Base-by-base conservation (phyloP, 2,797 vertebrate species). In the Sebastiscus albofasciatus region DNA sequence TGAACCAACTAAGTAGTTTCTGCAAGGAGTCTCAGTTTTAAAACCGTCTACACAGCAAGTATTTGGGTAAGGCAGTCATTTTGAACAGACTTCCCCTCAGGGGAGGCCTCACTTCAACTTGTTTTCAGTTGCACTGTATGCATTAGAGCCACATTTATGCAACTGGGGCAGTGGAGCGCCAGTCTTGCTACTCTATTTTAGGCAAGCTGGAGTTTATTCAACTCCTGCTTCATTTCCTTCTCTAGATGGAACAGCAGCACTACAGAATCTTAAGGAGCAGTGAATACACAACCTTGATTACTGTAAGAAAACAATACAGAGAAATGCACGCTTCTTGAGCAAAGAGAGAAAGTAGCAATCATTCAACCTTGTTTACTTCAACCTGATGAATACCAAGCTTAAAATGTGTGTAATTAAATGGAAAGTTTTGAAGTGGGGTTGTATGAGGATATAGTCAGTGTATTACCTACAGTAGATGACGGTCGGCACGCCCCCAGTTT, bases 131-230 rank as follows among this genome's bases (percentile, higher is more conserved):
- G 59, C 58, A 36, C 79, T 79, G 67, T 42, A 10, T 72, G 69
- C 22, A 80, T 86, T 66, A 62, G 4, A 75, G 75, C 68, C 42
- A 64, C 58, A 76, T 84, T 88, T 75, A 80, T 89, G 81, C 62
- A 92, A 84, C 67, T 89, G 68, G 88, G 89, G 62, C 87, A 92
- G 67, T 77, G 69, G 78, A 76, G 79, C 54, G 2, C 33, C 20
- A 75, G 83, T 52, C 36, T 69, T 72, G 60, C 36, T 65, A 62
- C 67, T 90, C 72, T 90, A 75, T 87, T 90, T 86, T 77, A 69
- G 80, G 73, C 75, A 24, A 29, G 34, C 20, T 27, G 46, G 66
- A 58, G 46, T 79, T 73, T 82, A 49, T 67, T 84, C 54, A 60
- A 65, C 31, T 79, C 29, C 24, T 75, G 20, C 69, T 62, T 82